A percentile compares a stretch with the other conserved stretches of the same genome.
These are phyloP conservation scores for Tubulanus polymorphus DNA, from an alignment of 2,888 invertebrate species.

Conservation along the genomic window DNA sequence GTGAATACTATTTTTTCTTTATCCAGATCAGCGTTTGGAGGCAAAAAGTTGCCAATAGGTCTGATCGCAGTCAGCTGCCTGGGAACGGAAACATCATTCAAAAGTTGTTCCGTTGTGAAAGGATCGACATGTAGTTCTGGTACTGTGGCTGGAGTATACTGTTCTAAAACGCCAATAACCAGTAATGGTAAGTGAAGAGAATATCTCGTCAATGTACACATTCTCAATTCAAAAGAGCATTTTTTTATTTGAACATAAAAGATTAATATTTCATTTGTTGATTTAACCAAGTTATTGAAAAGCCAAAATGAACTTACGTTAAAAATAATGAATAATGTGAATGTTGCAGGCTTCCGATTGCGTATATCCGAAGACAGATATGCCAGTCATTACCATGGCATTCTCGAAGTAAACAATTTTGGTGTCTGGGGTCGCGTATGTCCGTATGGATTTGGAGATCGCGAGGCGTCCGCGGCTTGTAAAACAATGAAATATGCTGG, in stretches of 20 bases:
- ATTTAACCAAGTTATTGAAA: too few species aligned
- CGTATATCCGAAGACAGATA: slow-evolving; percentile 18
- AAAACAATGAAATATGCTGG: slow-evolving; percentile 23
- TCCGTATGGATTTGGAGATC: slow-evolving; percentile 24
- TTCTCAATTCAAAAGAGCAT: too few species aligned
- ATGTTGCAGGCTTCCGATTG: slow-evolving; percentile 24
- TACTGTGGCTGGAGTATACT: slow-evolving; percentile 30
- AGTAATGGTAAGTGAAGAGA: slow-evolving; percentile 23
- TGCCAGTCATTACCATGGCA: background rate
- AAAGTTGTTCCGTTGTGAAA: background rate
- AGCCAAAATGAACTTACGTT: too few species aligned
- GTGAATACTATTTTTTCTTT: too few species aligned
- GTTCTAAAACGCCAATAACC: slow-evolving; percentile 25
- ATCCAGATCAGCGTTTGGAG: slow-evolving; percentile 32
- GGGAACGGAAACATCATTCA: slow-evolving; percentile 1
- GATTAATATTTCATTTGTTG: too few species aligned
- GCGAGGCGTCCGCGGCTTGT: slow-evolving; percentile 23
- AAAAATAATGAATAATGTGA: too few species aligned
- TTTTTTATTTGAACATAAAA: too few species aligned
- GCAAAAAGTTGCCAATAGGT: slow-evolving; percentile 12
- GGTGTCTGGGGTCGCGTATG: slow-evolving; percentile 19
- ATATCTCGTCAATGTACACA: too few species aligned
- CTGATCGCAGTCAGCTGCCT: background rate
- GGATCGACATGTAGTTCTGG: slow-evolving; percentile 23
- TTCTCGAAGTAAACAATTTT: background rate